A percentile compares a stretch with the other conserved stretches of the same genome.
phyloP scores from a whole-genome alignment of 2,113 vertebrate species.

The Mugil cephalus region DNA sequence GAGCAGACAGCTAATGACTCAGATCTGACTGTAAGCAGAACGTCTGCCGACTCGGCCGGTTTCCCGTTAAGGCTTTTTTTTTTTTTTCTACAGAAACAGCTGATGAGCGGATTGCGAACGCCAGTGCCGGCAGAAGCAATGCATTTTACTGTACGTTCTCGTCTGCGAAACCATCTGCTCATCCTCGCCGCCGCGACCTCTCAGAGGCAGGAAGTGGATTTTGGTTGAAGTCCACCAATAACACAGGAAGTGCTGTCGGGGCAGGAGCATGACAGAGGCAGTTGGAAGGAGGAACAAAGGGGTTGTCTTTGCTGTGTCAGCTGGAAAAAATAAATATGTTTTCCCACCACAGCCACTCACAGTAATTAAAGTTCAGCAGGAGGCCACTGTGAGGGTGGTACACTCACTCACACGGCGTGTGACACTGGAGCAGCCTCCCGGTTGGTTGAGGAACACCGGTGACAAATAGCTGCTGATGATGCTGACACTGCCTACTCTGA shows the following conservation, averaged over 20 bases:
- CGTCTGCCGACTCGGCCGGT: conserved; percentile 26
- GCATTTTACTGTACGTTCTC: conserved; percentile 1
- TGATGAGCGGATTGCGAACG: conserved; percentile 37
- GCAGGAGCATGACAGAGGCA: conserved; percentile 26
- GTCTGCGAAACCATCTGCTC: conserved; percentile 33
- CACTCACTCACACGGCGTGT: conserved; percentile 30
- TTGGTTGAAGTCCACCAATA: conserved; percentile 54
- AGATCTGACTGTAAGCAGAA: conserved; percentile 29
- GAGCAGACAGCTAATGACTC: conserved; percentile 47
- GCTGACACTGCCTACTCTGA: background rate
- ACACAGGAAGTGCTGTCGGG: conserved; percentile 50
- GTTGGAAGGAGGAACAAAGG: conserved; percentile 34
- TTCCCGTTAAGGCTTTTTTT: conserved; percentile 31
- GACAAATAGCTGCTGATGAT: conserved; percentile 41
- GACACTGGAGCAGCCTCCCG: conserved; percentile 9
- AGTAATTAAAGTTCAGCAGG: conserved; percentile 72
- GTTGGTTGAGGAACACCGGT: conserved; percentile 33
- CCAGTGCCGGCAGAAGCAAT: background rate
- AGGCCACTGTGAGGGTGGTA: conserved; percentile 40
- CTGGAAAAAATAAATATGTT: conserved; percentile 25
- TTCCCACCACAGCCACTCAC: conserved; percentile 56
- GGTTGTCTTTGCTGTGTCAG: conserved; percentile 44
- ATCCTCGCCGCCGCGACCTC: conserved; percentile 21
- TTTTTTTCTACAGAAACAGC: conserved; percentile 26
- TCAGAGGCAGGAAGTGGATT: conserved; percentile 41